A percentile compares a stretch with the other conserved stretches of the same genome.
Conservation (phyloP, 2,113 vertebrate species). For the Gopherus flavomarginatus region DNA sequence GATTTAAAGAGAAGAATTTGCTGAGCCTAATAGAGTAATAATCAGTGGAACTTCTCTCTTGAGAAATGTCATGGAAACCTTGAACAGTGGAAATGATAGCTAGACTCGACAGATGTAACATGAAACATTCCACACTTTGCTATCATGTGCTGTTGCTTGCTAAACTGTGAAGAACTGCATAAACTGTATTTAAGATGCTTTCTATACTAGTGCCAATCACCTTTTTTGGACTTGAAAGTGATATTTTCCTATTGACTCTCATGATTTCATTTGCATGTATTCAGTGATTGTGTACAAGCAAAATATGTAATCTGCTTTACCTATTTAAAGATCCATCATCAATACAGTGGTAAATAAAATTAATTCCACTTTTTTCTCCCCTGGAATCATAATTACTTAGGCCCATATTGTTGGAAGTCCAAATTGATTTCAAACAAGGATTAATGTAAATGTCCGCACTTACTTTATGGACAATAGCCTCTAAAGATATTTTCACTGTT, state of each 20-base stretch:
- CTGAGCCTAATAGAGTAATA: slow-evolving; percentile 37
- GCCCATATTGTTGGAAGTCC: slow-evolving; percentile 51
- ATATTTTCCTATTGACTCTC: slow-evolving; percentile 70
- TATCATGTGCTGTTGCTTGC: slow-evolving; percentile 71
- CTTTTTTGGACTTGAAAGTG: slow-evolving; percentile 67
- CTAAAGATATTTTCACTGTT: slow-evolving; percentile 78
- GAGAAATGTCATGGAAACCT: slow-evolving; percentile 7
- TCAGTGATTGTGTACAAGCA: slow-evolving; percentile 68
- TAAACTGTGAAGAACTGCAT: slow-evolving; percentile 75
- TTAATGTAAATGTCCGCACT: slow-evolving; percentile 68
- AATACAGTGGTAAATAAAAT: slow-evolving; percentile 74
- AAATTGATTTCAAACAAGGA: slow-evolving; percentile 62
- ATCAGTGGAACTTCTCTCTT: slow-evolving; percentile 21
- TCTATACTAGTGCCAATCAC: slow-evolving; percentile 67
- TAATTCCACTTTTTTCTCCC: slow-evolving; percentile 54
- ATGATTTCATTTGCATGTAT: slow-evolving; percentile 76
- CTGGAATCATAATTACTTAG: slow-evolving; percentile 65
- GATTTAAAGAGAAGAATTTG: slow-evolving; percentile 11
- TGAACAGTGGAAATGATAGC: slow-evolving; percentile 2
- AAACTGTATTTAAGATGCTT: slow-evolving; percentile 64
- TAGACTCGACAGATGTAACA: slow-evolving; percentile 24
- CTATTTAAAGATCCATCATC: slow-evolving; percentile 67
- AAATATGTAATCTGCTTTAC: slow-evolving; percentile 65
- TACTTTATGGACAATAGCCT: slow-evolving; percentile 74
- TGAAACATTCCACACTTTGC: slow-evolving; percentile 51